Evolutionary conservation across 2,113 vertebrate species (phyloP).

Genomic region (Tupaia tana): DNA sequence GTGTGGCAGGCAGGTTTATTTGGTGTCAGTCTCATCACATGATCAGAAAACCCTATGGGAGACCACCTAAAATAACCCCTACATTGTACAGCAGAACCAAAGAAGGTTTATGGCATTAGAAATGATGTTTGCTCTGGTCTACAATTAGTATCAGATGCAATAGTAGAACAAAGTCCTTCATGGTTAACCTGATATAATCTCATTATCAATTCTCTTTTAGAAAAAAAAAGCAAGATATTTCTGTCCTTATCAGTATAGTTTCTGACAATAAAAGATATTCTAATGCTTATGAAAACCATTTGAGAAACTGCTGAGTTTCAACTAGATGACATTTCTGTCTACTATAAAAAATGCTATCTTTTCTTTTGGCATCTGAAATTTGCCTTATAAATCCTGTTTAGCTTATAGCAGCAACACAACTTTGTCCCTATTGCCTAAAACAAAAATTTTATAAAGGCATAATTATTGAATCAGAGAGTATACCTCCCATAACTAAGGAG

Average conservation of each 20-base stretch:
- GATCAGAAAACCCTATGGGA: background rate
- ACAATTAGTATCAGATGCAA: background rate
- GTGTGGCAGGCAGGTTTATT: background rate
- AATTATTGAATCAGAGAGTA: background rate
- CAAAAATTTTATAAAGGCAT: background rate
- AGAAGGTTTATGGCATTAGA: background rate
- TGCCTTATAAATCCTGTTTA: background rate
- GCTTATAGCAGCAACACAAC: background rate
- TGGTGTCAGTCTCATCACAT: background rate
- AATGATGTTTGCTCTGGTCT: background rate
- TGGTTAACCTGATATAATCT: background rate
- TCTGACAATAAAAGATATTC: background rate
- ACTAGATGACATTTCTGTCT: background rate
- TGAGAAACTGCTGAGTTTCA: background rate
- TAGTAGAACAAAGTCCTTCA: background rate
- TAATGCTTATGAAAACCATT: background rate
- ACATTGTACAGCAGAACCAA: background rate
- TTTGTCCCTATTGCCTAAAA: background rate
- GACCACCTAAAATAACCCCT: background rate
- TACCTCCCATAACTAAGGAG: background rate
- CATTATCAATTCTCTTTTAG: constrained; percentile 10
- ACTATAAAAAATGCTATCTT: background rate
- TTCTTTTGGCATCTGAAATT: background rate
- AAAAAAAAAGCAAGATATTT: background rate
- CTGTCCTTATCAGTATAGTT: background rate